Base-by-base conservation (phyloP, 2,113 vertebrate genomes). In the Calidris pugnax region DNA sequence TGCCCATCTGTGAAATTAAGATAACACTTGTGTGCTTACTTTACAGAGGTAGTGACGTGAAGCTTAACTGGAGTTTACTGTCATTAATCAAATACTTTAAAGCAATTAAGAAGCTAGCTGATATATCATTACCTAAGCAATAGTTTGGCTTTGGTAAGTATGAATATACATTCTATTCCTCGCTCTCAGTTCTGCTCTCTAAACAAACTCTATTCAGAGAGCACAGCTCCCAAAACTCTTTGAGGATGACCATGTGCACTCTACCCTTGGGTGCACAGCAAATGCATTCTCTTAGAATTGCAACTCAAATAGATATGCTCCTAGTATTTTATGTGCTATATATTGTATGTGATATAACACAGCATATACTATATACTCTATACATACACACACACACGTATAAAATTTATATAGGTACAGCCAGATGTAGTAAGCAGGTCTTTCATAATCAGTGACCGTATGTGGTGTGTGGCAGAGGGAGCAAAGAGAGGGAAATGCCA, bases 1-100 rank as follows among this genome's bases (percentile, higher is more conserved):
- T 85, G 71, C 37, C 63, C 87, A 88, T 47, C 75, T 96, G 85
- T 94, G 87, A 96, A 95, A 95, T 74, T 69, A 56, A 95, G 85
- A 74, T 83, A 97, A 82, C 71, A 94, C 63, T 87, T 77, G 14
- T 35, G 45, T 22, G 47, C 32, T 63, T 83, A 53, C 51, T 66
- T 85, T 85, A 94, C 43, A 85, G 41, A 91, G 32, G 50, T 39
- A 74, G 59, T 18, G 33, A 90, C 18, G 17, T 66, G 55, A 96
- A 32, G 32, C 64, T 93, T 74, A 89, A 93, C 60, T 28, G 78
- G 50, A 74, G 28, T 93, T 96, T 71, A 87, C 50, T 77, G 35
- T 67, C 67, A 73, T 95, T 95, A 86, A 93, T 92, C 41, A 95
- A 90, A 77, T 71, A 89, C 30, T 92, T 89, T 30, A 71, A 90